A percentile compares a stretch with the other conserved stretches of the same genome.
Conservation (phyloP, 2,113 vertebrate genomes). For the Chelonoidis abingdonii region DNA sequence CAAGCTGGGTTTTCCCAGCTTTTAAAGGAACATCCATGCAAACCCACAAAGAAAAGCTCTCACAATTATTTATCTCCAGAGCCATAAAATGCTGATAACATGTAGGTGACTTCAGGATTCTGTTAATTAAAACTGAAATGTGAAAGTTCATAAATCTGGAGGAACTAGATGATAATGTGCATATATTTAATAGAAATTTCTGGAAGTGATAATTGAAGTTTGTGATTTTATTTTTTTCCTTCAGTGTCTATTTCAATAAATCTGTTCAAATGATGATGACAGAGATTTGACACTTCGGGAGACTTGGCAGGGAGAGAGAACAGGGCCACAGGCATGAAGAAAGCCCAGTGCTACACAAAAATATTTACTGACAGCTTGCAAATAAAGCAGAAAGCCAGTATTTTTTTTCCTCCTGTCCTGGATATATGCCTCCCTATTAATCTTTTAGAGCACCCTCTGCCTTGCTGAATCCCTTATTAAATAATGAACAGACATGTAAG, state of each 20-base stretch:
- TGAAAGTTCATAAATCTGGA: not conserved
- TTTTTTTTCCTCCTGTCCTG: slow-evolving; percentile 30
- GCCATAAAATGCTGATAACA: not conserved
- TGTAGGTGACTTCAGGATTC: slow-evolving; percentile 21
- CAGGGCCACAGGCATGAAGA: not conserved
- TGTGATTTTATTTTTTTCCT: not conserved
- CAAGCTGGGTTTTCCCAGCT: not conserved
- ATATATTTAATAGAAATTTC: not conserved
- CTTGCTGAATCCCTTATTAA: slow-evolving; percentile 41
- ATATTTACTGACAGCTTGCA: slow-evolving; percentile 19
- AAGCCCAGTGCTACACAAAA: slow-evolving; percentile 8
- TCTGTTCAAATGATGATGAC: slow-evolving; percentile 5
- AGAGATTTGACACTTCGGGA: not conserved
- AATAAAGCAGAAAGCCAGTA: slow-evolving; percentile 18
- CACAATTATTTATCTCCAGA: not conserved
- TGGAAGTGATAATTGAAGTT: not conserved
- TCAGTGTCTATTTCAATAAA: not conserved
- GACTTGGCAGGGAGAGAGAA: not conserved
- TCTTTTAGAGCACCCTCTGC: slow-evolving; percentile 42
- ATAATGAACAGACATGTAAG: not conserved
- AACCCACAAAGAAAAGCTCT: not conserved
- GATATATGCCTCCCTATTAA: slow-evolving; percentile 42
- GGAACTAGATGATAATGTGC: not conserved
- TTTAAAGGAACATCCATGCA: not conserved
- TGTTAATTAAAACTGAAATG: slow-evolving; percentile 39